Base-by-base conservation (phyloP, 2,888 invertebrate species). In the Pollenia labialis region DNA sequence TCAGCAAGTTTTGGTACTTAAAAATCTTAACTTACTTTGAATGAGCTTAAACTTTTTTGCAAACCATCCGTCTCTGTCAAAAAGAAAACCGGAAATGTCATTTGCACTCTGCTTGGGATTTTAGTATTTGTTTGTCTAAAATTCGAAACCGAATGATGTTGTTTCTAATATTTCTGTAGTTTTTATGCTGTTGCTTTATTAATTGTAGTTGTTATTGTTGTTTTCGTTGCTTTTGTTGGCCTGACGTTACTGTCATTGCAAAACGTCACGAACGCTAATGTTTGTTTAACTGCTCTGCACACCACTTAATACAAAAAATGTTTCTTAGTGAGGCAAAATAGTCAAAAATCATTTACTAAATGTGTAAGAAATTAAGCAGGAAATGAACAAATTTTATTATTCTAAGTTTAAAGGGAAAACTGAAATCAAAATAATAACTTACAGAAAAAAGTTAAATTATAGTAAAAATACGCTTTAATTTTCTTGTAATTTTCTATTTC, bases 1-100 rank as follows among this genome's bases (percentile, higher is more conserved):
- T 32, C 32, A 32, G 32, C 32, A 32, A 32, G 4, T 32, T 32
- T 32, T 32, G 3, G 4, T 32, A 2, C 0, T 23, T 32, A 32
- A 32, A 32, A 32, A 4, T 32, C 4, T 32, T 32, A 4, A 32
- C 1, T 32, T 2, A 32, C n/a, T 48, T 23, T 44, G 18, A 54
- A 32, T 52, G 10, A 4, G n/a, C 6, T 54, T 16, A 48, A 56
- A 23, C 11, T 4, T 12, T 23, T 23, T 48, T 18, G 40, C 18
- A 42, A 12, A 60, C 50, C 71, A 85, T 77, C 77, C 52, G 85
- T 82, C 81, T 79, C 54, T 77, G 66, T 79, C 56, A 62, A 48
- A 82, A 56, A 72, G 14, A 62, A 62, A 74, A 75, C 85, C 85
- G 23, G 79, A 85, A 77, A 69, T 69, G 79, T 79, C 85, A 64